Base-by-base conservation (phyloP, 92 coral and sea anemone genomes). In the Palythoa grandis region DNA sequence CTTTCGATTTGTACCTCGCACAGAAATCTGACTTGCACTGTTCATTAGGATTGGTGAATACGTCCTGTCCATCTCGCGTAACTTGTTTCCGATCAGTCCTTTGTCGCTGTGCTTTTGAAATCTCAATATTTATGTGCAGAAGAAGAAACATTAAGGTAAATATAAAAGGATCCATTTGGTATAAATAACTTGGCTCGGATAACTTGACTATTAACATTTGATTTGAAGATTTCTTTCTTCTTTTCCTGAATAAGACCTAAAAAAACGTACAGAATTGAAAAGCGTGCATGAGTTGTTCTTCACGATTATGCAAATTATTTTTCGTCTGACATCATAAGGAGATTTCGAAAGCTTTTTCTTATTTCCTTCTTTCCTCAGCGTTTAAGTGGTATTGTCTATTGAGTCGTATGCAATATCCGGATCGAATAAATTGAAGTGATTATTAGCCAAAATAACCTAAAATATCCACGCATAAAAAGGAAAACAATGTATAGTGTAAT, bases 11-110 rank as follows among this genome's bases (percentile, higher is more conserved):
- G 70, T 35, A 43, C 5, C 0, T 80, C 52, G 58, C 15, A 67
- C 85, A 80, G 74, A 48, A 80, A 52, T 48, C 29, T 4, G 85
- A 47, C 15, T 47, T 65, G 35, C 85, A 80, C 24, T 15, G 56
- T 47, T 35, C 17, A 22, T 68, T 48, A 63, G 85, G 85, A 20
- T 80, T 80, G 7, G 37, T 14, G 25, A 80, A 80, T 0, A 67
- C 60, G 20, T 80, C 85, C 23, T 67, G 85, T 14, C 52, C 57
- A 66, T 13, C 54, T 61, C 83, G 43, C 11, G 72, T 66, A 5
- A 80, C 74, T 66, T 40, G 39, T n/a, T 22, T 12, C 14, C 20
- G 8, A 16, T 16, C 43, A 0, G 63, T 5, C 8, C 13, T 80
- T 0, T 43, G 2, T 4, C 69, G 37, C 14, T 17, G 52, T 13